Conservation (phyloP, 2,113 vertebrate species). For the Pleuronectes platessa region DNA sequence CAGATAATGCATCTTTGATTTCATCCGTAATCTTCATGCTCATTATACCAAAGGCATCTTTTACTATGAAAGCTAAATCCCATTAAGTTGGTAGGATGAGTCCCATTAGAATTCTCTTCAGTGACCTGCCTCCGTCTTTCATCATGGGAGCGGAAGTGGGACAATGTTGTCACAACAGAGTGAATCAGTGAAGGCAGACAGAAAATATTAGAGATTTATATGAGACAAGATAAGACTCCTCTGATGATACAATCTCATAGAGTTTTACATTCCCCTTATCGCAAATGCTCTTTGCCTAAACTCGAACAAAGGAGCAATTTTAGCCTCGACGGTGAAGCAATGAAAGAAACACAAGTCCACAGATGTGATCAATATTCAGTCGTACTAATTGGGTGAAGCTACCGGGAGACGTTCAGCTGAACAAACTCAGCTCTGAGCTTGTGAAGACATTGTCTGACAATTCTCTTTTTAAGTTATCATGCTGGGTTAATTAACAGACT, state of each 20-base stretch:
- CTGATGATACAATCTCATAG: neutral
- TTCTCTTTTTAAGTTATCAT: conserved; percentile 40
- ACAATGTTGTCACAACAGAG: neutral
- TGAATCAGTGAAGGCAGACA: neutral
- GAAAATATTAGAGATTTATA: neutral
- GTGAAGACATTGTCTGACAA: conserved; percentile 32
- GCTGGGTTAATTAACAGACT: conserved; percentile 49
- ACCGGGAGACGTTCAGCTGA: conserved; percentile 5
- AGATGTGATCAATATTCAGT: conserved; percentile 52
- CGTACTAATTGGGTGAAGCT: conserved; percentile 33
- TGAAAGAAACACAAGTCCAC: conserved; percentile 5
- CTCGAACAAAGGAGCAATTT: conserved; percentile 5
- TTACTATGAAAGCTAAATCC: conserved; percentile 1
- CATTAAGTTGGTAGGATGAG: neutral
- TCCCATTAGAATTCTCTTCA: neutral
- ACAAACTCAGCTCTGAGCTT: neutral
- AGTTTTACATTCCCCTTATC: conserved; percentile 9
- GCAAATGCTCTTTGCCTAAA: conserved; percentile 17
- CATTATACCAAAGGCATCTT: neutral
- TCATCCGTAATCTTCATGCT: neutral
- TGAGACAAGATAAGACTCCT: neutral
- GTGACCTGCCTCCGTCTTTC: neutral
- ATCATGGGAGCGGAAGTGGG: conserved; percentile 6
- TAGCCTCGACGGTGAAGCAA: conserved; percentile 1
- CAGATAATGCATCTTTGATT: conserved; percentile 8